Evolutionary conservation across 2,888 invertebrate species (phyloP).

Genomic region (Antheraea assamensis): DNA sequence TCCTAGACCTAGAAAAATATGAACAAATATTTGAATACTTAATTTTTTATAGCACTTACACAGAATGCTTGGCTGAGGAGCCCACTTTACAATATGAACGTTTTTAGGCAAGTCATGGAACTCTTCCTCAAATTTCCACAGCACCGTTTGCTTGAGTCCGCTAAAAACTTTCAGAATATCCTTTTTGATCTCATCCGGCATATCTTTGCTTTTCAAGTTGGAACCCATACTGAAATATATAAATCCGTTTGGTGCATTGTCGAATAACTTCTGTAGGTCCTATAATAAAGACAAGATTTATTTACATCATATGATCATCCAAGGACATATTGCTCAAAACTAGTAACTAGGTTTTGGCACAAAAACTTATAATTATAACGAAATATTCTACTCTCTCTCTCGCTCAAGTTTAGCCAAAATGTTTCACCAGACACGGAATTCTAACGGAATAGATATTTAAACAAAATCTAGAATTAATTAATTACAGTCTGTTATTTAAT

Average conservation of each 20-base stretch:
- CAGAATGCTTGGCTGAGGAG: constrained; percentile 56
- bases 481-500: no score
- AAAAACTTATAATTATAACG: background rate
- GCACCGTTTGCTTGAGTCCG: constrained; percentile 62
- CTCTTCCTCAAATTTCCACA: constrained; percentile 60
- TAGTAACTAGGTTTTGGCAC: background rate
- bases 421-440: no score
- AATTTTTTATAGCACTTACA: constrained; percentile 34
- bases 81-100: constrained; percentile 54
- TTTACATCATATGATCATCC: background rate
- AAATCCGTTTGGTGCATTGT: constrained; percentile 60
- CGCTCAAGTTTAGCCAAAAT: no score
- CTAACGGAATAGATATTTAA: no score
- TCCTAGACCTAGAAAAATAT: background rate
- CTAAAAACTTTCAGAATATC: constrained; percentile 58
- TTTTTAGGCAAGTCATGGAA: constrained; percentile 47
- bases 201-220: constrained; percentile 53
- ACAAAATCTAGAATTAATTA: no score
- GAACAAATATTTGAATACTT: background rate
- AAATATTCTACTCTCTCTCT: background rate
- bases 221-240: constrained; percentile 75
- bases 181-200: constrained; percentile 48
- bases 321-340: background rate
- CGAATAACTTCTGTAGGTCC: constrained; percentile 59
- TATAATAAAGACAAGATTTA: constrained; percentile 27